A percentile compares a stretch with the other conserved stretches of the same genome.
These are phyloP conservation scores for Aeoliscus strigatus DNA, from an alignment of 2,797 vertebrate genomes.

Conservation along the genomic window DNA sequence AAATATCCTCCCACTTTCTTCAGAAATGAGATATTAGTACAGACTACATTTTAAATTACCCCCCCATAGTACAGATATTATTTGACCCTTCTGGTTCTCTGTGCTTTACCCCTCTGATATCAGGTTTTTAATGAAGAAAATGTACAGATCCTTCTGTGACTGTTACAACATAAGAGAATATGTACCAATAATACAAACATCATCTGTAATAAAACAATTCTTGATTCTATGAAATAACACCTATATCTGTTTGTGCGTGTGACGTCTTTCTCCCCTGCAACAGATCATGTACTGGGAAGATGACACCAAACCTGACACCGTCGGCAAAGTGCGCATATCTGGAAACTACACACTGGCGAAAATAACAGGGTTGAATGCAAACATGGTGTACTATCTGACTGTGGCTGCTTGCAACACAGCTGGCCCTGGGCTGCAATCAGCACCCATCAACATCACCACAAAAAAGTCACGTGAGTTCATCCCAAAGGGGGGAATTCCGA, in stretches of 20 bases:
- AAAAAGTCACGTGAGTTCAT: slow-evolving; percentile 87
- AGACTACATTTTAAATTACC: no score
- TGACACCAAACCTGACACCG: slow-evolving; percentile 84
- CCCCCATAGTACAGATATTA: no score
- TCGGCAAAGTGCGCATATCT: slow-evolving; percentile 83
- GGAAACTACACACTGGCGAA: slow-evolving; percentile 84
- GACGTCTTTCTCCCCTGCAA: slow-evolving; percentile 4
- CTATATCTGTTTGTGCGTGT: slow-evolving; percentile 2
- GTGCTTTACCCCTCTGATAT: slow-evolving; percentile 2
- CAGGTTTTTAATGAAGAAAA: slow-evolving; percentile 9
- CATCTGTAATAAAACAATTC: slow-evolving; percentile 22
- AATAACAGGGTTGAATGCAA: slow-evolving; percentile 82
- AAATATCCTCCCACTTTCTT: slow-evolving; percentile 27
- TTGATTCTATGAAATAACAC: slow-evolving; percentile 24
- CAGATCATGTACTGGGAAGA: slow-evolving; percentile 92
- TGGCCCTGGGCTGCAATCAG: slow-evolving; percentile 84
- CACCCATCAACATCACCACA: slow-evolving; percentile 87
- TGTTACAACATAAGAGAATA: slow-evolving; percentile 19
- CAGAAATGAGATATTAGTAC: background rate
- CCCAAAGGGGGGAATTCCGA: background rate
- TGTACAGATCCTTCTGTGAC: slow-evolving; percentile 10
- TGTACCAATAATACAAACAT: slow-evolving; percentile 37
- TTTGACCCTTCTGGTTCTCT: no score
- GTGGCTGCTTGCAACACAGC: slow-evolving; percentile 92
- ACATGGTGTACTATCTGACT: slow-evolving; percentile 82